Conservation (phyloP, 2,113 vertebrate genomes). For the Anolis sagrei region DNA sequence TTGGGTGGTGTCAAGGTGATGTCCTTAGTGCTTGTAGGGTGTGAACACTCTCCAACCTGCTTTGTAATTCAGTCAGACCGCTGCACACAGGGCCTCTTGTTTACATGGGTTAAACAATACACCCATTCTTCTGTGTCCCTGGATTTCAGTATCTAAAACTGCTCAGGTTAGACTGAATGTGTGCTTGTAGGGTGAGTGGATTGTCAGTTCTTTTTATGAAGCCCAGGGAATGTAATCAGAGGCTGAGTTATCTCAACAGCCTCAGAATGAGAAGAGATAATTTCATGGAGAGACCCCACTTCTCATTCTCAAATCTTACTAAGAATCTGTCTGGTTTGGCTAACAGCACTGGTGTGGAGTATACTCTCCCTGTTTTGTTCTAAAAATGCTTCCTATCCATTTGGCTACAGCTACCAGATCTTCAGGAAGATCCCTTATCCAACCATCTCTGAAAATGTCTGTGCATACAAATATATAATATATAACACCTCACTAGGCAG, state of each 20-base stretch:
- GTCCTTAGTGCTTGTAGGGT: slow-evolving; percentile 16
- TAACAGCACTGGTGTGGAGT: not conserved
- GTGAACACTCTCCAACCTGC: not conserved
- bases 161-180: not conserved
- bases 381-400: not conserved
- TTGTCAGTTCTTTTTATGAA: not conserved
- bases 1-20: not conserved
- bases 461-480: not conserved
- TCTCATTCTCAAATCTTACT: not conserved
- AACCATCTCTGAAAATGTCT: not conserved
- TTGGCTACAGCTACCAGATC: no score
- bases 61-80: slow-evolving; percentile 2
- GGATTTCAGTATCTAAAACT: not conserved
- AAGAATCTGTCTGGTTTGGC: not conserved
- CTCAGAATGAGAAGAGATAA: not conserved
- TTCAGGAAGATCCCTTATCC: not conserved
- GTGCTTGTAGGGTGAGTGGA: not conserved
- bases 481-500: not conserved
- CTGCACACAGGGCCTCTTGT: not conserved
- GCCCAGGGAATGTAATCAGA: not conserved
- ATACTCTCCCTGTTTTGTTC: not conserved
- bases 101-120: slow-evolving; percentile 10
- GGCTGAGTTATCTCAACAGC: not conserved
- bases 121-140: not conserved
- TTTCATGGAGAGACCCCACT: not conserved